Evolutionary conservation across 1,140 invertebrate genomes (phyloP), one percentile per base, ranked within the genome.

Genomic region (Atta cephalotes): DNA sequence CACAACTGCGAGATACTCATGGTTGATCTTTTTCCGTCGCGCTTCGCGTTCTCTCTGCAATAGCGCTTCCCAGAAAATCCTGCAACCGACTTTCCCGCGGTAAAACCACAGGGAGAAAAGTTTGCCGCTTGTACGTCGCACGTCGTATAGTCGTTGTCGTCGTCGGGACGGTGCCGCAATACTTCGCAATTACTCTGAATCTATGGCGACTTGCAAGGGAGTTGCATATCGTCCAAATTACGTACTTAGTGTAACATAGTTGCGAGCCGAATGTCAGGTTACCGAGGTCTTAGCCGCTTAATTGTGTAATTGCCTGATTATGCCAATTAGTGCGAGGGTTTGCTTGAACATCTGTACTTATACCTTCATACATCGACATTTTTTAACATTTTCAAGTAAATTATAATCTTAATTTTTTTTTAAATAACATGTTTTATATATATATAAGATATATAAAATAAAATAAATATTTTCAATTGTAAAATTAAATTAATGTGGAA

Each of bases 151-250:
- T 16, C 60, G 76, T 51, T 31, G 60, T 45, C 28, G 79, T 28
- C 51, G 31, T 35, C 31, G 80, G 12, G 31, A 18, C 56, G 18
- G 12, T 31, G 60, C 9, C 88, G 63, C 80, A 62, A 79, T 86
- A 77, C 86, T 88, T 91, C 5, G 91, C 88, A 92, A 92, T 92
- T 92, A 92, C 87, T 62, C 49, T 53, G 85, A 92, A 92, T 92
- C 91, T 92, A 88, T 89, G 85, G 90, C 85, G 81, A 86, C 87
- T 91, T 90, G 25, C 25, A 78, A 76, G 84, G 66, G 88, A 90
- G 81, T 89, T 89, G 86, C 85, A 85, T 92, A 92, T 92, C 89
- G 86, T 60, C 79, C 63, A 90, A 92, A 92, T 92, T 90, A 90
- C 90, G 87, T 88, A 90, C 84, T 91, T 91, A 68, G 60, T 65